Evolutionary conservation across 2,113 vertebrate genomes (phyloP), one percentile per base, ranked within the genome.

Genomic region (Erpornis zantholeuca): DNA sequence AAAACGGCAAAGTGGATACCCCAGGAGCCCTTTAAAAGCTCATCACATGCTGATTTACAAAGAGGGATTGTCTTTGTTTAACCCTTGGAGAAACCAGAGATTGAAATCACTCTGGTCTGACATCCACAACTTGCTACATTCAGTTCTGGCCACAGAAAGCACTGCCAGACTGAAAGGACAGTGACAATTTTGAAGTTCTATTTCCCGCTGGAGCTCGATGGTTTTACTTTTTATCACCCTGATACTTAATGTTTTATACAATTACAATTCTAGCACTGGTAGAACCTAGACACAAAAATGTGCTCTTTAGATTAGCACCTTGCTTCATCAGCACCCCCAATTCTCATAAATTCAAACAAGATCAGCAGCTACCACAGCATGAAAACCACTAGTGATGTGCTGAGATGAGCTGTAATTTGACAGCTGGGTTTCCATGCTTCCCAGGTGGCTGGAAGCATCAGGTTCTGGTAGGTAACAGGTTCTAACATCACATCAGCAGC

Each of bases 71-170:
- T 47, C 31, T 96, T 88, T 93, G 64, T 83, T 88, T 93, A 96
- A 93, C 76, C 49, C 72, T 61, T 79, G 60, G 89, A 63, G 45
- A 94, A 97, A 88, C 7, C 82, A 88, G 71, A 79, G 75, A 56
- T 0, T 24, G 44, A 92, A 92, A 64, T 21, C 15, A 65, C 0
- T 8, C 38, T 42, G 53, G 14, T 79, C 36, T 76, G 93, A 92
- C 65, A 92, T 64, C 36, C 82, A 78, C 6, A 3, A 23, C 49
- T 64, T 53, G 82, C n/a, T 57, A n/a, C 27, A 16, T 40, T 54
- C 47, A 23, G 7, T 21, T 66, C 35, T 78, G 79, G 88, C 63
- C 78, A 93, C 73, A 59, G 49, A 82, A 93, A 64, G 38, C 64
- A 54, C 17, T 36, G 29, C 42, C n/a, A 79, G 54, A 76, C 63